A percentile compares a stretch with the other conserved stretches of the same genome.
Conservation (phyloP, 2,888 invertebrate species). For the Pseudococcus jackbeardsleyi region DNA sequence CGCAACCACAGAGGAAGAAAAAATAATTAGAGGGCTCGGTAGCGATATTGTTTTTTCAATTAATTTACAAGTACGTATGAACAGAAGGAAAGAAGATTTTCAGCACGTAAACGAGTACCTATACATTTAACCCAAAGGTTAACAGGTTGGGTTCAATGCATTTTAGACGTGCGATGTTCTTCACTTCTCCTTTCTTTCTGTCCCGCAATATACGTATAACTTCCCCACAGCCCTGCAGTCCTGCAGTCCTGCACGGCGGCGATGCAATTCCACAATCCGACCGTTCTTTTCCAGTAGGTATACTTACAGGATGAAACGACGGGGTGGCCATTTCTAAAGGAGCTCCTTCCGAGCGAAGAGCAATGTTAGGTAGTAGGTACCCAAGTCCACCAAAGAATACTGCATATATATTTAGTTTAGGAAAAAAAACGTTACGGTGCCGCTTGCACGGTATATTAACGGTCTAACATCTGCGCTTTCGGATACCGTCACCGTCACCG, state of each 20-base stretch:
- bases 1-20: neutral
- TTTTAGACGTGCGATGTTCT: neutral
- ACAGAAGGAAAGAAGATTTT: constrained; percentile 16
- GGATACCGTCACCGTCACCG: neutral
- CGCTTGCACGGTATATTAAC: constrained; percentile 25
- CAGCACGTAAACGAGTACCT: neutral
- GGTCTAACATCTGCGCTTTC: constrained; percentile 50
- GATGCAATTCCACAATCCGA: neutral
- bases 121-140: constrained; percentile 2
- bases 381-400: neutral
- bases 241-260: too few species aligned
- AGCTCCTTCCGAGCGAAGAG: neutral
- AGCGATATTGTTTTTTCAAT: constrained; percentile 30
- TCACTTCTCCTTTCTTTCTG: neutral
- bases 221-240: neutral
- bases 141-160: constrained; percentile 10
- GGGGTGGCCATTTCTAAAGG: neutral
- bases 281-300: neutral
- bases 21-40: constrained; percentile 8
- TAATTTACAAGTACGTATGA: constrained; percentile 7
- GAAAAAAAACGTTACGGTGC: constrained; percentile 51
- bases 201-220: neutral
- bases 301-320: neutral
- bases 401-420: too few species aligned
- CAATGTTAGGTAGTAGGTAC: neutral